phyloP scores from a whole-genome alignment of 1,140 invertebrate species.

The Cylas formicarius region DNA sequence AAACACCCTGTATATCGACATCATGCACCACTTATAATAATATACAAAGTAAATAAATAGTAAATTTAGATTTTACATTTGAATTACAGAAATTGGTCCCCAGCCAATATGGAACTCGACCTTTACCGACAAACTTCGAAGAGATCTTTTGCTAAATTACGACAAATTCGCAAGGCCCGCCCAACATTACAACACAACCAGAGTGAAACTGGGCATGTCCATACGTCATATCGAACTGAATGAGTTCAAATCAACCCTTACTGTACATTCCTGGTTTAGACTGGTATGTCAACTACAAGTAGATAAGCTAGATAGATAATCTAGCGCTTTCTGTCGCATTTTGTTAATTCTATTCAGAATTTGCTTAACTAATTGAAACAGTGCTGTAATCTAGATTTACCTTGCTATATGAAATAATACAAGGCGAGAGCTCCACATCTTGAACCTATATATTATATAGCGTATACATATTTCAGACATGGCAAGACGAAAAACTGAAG shows the following conservation, averaged over 20 bases:
- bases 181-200: constrained; percentile 48
- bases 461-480: constrained; percentile 47
- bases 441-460: constrained; percentile 3
- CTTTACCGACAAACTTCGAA: constrained; percentile 50
- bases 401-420: too few species aligned
- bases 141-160: constrained; percentile 53
- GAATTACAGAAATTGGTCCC: constrained; percentile 33
- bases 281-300: constrained; percentile 44
- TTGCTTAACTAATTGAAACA: too few species aligned
- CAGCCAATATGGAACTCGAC: constrained; percentile 51
- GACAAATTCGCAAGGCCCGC: constrained; percentile 56
- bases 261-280: constrained; percentile 50
- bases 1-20: too few species aligned
- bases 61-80: constrained; percentile 2
- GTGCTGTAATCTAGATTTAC: too few species aligned
- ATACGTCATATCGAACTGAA: constrained; percentile 52
- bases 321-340: not conserved
- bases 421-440: too few species aligned
- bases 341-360: not conserved
- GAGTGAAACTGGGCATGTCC: constrained; percentile 47
- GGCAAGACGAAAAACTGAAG: constrained; percentile 57
- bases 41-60: not conserved
- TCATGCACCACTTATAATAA: not conserved
- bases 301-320: too few species aligned
- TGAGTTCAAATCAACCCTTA: constrained; percentile 50